Conservation (phyloP, 2,113 vertebrate species). For the Brachyistius frenatus region DNA sequence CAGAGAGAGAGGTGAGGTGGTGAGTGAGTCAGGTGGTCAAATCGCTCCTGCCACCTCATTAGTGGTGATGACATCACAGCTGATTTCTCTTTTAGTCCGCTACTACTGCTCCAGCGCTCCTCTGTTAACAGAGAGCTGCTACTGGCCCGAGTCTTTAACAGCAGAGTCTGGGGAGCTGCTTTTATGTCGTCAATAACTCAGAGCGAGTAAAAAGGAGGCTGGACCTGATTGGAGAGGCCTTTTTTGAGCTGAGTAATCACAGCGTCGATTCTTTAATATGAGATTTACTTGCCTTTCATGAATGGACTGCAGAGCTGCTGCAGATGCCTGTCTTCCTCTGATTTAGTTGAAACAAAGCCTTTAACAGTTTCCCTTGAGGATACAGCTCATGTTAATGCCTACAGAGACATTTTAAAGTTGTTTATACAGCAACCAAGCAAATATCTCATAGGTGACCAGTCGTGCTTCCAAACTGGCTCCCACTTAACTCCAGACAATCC, state of each 20-base stretch:
- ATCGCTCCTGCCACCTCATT: conserved; percentile 73
- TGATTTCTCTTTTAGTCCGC: conserved; percentile 57
- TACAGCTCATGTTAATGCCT: conserved; percentile 9
- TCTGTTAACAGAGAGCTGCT: conserved; percentile 54
- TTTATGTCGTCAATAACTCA: conserved; percentile 67
- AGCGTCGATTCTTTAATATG: conserved; percentile 42
- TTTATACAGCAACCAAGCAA: conserved; percentile 38
- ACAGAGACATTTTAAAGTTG: conserved; percentile 25
- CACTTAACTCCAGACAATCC: conserved; percentile 19
- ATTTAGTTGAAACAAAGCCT: conserved; percentile 54
- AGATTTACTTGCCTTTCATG: conserved; percentile 27
- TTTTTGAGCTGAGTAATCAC: conserved; percentile 36
- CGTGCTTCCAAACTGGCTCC: conserved; percentile 36
- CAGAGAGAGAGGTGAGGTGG: conserved; percentile 57
- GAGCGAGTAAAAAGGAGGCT: conserved; percentile 50
- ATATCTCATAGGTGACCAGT: conserved; percentile 49
- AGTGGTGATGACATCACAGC: conserved; percentile 73
- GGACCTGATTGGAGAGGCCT: conserved; percentile 35
- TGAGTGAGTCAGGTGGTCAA: conserved; percentile 73
- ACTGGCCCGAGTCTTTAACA: conserved; percentile 57
- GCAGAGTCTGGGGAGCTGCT: conserved; percentile 54
- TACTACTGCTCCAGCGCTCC: conserved; percentile 38
- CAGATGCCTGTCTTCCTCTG: conserved; percentile 49
- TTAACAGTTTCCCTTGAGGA: conserved; percentile 27
- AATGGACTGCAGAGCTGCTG: conserved; percentile 28